Conservation (phyloP, 2,888 invertebrate genomes). For the Geotrupes spiniger region DNA sequence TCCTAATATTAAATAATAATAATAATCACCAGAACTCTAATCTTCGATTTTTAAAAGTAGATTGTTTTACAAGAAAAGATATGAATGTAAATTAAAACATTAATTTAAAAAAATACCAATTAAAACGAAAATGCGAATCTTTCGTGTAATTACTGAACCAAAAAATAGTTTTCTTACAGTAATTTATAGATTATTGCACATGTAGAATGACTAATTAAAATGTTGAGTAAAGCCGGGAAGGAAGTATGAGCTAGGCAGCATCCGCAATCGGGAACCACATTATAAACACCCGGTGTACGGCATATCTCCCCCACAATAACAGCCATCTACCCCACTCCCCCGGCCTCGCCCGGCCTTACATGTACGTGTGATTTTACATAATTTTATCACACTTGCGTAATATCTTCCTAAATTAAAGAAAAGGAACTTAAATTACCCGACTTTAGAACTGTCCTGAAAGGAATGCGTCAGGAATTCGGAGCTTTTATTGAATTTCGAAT, state of each 20-base stretch:
- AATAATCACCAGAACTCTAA: no score
- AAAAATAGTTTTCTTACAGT: slow-evolving; percentile 18
- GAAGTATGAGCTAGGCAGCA: slow-evolving; percentile 39
- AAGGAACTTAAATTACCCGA: slow-evolving; percentile 5
- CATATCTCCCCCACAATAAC: slow-evolving; percentile 31
- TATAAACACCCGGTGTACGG: slow-evolving; percentile 48
- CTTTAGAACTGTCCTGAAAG: background rate
- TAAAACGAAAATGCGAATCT: background rate
- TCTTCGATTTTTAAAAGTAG: no score
- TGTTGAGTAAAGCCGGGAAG: slow-evolving; percentile 42
- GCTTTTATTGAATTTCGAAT: slow-evolving; percentile 7
- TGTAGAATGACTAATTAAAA: slow-evolving; percentile 50
- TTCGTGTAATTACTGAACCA: background rate
- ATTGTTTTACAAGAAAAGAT: no score
- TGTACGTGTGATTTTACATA: slow-evolving; percentile 23
- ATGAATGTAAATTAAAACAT: no score
- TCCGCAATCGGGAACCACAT: slow-evolving; percentile 47
- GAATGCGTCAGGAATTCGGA: slow-evolving; percentile 1
- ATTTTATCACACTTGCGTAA: slow-evolving; percentile 22
- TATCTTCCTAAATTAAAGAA: slow-evolving; percentile 12
- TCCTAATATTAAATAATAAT: no score
- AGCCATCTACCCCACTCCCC: slow-evolving; percentile 13
- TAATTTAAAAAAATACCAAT: no score
- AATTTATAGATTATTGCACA: slow-evolving; percentile 48
- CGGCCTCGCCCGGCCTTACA: slow-evolving; percentile 14